Evolutionary conservation across 2,113 vertebrate species (phyloP).

Genomic region (Clarias macrocephalus): DNA sequence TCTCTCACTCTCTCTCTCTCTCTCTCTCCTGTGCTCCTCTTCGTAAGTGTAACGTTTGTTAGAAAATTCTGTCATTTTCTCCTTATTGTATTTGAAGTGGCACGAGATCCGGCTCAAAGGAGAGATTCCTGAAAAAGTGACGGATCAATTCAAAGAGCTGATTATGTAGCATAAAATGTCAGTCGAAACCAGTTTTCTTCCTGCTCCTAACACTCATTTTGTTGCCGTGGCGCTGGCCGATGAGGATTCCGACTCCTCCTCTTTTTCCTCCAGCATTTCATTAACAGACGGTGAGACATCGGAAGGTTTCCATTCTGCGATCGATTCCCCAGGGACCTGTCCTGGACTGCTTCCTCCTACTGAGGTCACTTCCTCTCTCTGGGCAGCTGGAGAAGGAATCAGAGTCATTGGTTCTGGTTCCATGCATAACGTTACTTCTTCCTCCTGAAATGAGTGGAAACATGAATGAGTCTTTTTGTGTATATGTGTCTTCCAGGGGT

Average conservation of each 20-base stretch:
- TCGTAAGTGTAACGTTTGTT: slow-evolving; percentile 71
- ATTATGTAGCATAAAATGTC: slow-evolving; percentile 54
- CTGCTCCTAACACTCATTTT: slow-evolving; percentile 68
- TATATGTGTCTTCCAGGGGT: background rate
- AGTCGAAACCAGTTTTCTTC: slow-evolving; percentile 42
- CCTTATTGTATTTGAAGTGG: slow-evolving; percentile 50
- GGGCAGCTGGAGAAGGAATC: slow-evolving; percentile 69
- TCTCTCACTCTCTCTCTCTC: slow-evolving; percentile 10
- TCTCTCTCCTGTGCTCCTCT: slow-evolving; percentile 49
- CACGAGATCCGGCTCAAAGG: slow-evolving; percentile 57
- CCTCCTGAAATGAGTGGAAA: slow-evolving; percentile 66
- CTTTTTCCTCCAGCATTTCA: slow-evolving; percentile 88
- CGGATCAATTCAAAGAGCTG: slow-evolving; percentile 63
- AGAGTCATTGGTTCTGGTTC: slow-evolving; percentile 86
- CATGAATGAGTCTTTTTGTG: background rate
- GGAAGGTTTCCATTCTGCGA: slow-evolving; percentile 86
- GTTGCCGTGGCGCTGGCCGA: slow-evolving; percentile 57
- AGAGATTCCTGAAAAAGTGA: slow-evolving; percentile 73
- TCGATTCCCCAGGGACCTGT: slow-evolving; percentile 72
- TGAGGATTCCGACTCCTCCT: slow-evolving; percentile 68
- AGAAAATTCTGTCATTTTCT: slow-evolving; percentile 43
- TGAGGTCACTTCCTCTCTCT: slow-evolving; percentile 78
- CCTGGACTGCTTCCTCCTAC: slow-evolving; percentile 78
- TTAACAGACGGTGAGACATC: slow-evolving; percentile 86
- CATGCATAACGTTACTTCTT: slow-evolving; percentile 87